Evolutionary conservation across 2,113 vertebrate species (phyloP).

Genomic region (Lycaon pictus): DNA sequence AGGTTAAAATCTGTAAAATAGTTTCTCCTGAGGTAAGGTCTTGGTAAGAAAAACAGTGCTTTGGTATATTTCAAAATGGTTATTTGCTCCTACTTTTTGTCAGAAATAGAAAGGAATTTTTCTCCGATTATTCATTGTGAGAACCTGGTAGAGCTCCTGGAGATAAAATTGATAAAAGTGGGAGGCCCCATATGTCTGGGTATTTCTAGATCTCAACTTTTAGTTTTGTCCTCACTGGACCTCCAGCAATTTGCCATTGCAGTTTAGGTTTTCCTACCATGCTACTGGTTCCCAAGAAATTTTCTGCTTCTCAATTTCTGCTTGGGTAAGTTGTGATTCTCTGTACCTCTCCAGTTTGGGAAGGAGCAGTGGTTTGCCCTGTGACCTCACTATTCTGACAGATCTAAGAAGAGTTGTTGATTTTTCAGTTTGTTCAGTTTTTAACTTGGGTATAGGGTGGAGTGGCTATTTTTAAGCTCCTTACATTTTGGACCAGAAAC

Average conservation of each 20-base stretch:
- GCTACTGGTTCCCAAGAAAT: not conserved
- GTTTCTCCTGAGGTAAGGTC: not conserved
- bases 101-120: not conserved
- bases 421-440: constrained; percentile 1
- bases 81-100: not conserved
- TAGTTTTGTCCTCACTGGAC: not conserved
- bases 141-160: not conserved
- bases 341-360: not conserved
- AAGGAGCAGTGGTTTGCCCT: not conserved
- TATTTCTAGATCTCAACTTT: not conserved
- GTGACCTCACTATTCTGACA: not conserved
- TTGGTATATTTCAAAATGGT: not conserved
- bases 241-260: not conserved
- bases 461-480: not conserved
- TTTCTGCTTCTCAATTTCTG: not conserved
- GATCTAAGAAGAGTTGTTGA: not conserved
- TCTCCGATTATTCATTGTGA: not conserved
- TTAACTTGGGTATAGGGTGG: not conserved
- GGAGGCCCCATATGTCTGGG: not conserved
- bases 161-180: not conserved
- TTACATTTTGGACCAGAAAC: constrained; percentile 2
- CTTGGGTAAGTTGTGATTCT: not conserved
- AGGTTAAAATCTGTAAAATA: not conserved
- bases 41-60: constrained; percentile 9
- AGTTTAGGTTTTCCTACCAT: not conserved